Evolutionary conservation across 2,113 vertebrate genomes (phyloP).

Genomic region (Shinisaurus crocodilurus): DNA sequence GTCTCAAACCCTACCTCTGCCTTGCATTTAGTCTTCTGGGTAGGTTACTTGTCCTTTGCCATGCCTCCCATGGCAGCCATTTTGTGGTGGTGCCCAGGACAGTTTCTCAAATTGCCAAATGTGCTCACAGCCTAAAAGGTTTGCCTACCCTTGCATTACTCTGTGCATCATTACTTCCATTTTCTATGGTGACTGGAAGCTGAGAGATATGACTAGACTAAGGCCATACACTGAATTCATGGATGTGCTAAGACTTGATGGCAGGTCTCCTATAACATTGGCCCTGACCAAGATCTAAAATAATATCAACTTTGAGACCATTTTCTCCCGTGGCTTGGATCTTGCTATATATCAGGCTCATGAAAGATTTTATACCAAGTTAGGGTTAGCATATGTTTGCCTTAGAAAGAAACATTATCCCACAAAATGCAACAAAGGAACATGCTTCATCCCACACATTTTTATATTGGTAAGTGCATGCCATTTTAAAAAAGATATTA

Average conservation of each 20-base stretch:
- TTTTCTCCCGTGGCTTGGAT: background rate
- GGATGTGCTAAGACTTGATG: background rate
- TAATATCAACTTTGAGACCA: background rate
- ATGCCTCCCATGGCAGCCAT: too few species aligned
- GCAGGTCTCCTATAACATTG: background rate
- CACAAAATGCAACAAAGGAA: constrained; percentile 11
- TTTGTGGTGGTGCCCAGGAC: too few species aligned
- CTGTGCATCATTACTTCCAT: background rate
- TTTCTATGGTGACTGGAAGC: background rate
- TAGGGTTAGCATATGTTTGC: background rate
- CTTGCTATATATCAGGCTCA: background rate
- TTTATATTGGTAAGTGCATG: constrained; percentile 2
- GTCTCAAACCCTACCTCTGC: too few species aligned
- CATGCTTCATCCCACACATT: constrained; percentile 25
- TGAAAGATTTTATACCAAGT: background rate
- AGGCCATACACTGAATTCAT: background rate
- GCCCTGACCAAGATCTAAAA: background rate
- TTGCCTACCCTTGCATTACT: background rate
- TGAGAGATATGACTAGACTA: background rate
- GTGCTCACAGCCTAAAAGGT: too few species aligned
- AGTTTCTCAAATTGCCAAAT: too few species aligned
- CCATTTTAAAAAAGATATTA: background rate
- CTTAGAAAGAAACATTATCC: constrained; percentile 28
- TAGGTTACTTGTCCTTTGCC: too few species aligned
- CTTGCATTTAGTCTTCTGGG: too few species aligned